These are phyloP conservation scores for Volucella bombylans DNA, from an alignment of 2,888 invertebrate species.

Conservation along the genomic window DNA sequence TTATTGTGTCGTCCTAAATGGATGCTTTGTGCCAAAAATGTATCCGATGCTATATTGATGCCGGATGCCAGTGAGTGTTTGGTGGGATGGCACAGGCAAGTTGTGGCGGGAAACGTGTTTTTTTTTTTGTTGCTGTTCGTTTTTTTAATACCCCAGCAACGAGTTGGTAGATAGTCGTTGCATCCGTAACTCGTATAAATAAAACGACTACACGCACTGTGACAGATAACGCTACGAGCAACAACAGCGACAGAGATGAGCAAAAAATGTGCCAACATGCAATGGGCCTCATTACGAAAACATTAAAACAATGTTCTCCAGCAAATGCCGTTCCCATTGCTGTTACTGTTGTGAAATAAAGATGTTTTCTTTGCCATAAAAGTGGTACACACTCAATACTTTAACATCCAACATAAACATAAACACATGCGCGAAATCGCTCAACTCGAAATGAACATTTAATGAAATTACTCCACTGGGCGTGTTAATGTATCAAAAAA, in stretches of 20 bases:
- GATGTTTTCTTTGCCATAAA: conserved; percentile 51
- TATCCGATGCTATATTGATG: neutral
- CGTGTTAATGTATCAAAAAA: conserved; percentile 58
- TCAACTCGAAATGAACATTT: conserved; percentile 42
- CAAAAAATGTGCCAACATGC: conserved; percentile 70
- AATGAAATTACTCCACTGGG: conserved; percentile 57
- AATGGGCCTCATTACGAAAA: conserved; percentile 59
- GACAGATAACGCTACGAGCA: conserved; percentile 23
- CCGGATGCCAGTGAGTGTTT: conserved; percentile 28
- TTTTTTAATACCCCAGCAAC: too few relatives aligned
- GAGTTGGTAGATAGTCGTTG: conserved; percentile 22
- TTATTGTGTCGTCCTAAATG: conserved; percentile 2
- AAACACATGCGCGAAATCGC: neutral
- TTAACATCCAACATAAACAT: conserved; percentile 1
- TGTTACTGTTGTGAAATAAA: conserved; percentile 18
- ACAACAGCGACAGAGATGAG: conserved; percentile 25
- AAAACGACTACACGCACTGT: conserved; percentile 62
- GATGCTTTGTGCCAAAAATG: conserved; percentile 2
- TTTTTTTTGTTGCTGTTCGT: conserved; percentile 22
- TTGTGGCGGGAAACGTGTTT: conserved; percentile 33
- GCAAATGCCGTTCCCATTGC: conserved; percentile 21
- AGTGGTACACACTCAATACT: conserved; percentile 23
- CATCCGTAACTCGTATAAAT: conserved; percentile 26
- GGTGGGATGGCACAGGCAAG: neutral
- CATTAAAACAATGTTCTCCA: conserved; percentile 57